Conservation (phyloP, 2,113 vertebrate species). For the Mastomys coucha region DNA sequence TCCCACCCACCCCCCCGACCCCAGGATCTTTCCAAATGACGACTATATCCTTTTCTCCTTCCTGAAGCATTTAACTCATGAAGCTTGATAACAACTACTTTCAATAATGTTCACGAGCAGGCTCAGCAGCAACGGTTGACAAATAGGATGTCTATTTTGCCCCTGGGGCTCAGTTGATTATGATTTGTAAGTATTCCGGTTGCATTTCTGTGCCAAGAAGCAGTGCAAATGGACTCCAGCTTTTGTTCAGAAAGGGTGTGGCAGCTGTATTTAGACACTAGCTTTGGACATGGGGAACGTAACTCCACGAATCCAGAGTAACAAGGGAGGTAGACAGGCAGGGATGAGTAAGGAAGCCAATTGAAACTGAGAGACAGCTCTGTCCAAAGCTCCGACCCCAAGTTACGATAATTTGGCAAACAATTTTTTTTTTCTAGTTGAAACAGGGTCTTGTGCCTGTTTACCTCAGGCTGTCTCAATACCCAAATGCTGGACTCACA, state of each 20-base stretch:
- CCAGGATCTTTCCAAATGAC: neutral
- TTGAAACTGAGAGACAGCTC: conserved; percentile 20
- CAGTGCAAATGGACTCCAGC: neutral
- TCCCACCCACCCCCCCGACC: neutral
- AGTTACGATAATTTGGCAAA: conserved; percentile 51
- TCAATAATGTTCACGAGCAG: neutral
- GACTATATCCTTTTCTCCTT: neutral
- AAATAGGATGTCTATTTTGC: neutral
- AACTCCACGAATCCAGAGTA: neutral
- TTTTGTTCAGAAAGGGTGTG: neutral
- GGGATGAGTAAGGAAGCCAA: neutral
- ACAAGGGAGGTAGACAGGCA: neutral
- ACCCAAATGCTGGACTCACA: neutral
- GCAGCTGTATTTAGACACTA: neutral
- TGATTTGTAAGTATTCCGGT: neutral
- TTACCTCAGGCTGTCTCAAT: neutral
- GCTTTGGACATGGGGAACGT: neutral
- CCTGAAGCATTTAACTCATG: neutral
- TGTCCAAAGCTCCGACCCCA: conserved; percentile 56
- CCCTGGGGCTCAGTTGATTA: neutral
- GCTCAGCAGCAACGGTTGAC: neutral
- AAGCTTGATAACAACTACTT: neutral
- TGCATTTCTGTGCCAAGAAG: neutral
- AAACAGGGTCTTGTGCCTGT: neutral
- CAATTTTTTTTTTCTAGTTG: neutral